Conservation (phyloP, 2,888 invertebrate genomes). For the Trimorus sp. region DNA sequence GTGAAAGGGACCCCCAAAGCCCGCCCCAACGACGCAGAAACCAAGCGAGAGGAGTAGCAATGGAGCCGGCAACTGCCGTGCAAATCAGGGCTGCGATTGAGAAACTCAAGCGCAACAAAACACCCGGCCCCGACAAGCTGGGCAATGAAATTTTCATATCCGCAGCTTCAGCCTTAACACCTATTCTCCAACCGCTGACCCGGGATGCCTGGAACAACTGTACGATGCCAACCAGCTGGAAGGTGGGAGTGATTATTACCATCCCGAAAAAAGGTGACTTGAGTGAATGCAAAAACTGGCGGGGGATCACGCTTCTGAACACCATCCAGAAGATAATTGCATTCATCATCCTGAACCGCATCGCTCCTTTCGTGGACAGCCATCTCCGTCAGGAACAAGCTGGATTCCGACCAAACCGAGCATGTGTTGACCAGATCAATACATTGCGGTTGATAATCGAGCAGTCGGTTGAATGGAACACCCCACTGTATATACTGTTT, state of each 20-base stretch:
- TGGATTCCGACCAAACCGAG: conserved; percentile 21
- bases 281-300: too few species aligned
- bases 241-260: too few species aligned
- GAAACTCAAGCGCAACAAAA: conserved; percentile 13
- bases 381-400: conserved; percentile 9
- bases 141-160: conserved; percentile 26
- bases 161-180: conserved; percentile 4
- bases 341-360: too few species aligned
- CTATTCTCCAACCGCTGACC: conserved; percentile 1
- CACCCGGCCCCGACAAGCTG: conserved; percentile 30
- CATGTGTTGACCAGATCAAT: conserved; percentile 25
- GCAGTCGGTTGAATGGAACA: conserved; percentile 24
- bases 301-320: conserved; percentile 22
- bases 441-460: conserved; percentile 25
- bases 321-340: conserved; percentile 26
- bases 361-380: too few species aligned
- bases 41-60: too few species aligned
- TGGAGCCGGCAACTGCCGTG: too few species aligned
- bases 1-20: too few species aligned
- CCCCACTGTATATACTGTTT: conserved; percentile 16
- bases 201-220: too few species aligned
- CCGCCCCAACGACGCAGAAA: too few species aligned
- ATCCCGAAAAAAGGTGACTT: too few species aligned
- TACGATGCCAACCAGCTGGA: too few species aligned
- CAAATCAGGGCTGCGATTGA: too few species aligned